These are phyloP conservation scores for Eristalis intricaria DNA, from an alignment of 2,888 invertebrate genomes.

Conservation along the genomic window DNA sequence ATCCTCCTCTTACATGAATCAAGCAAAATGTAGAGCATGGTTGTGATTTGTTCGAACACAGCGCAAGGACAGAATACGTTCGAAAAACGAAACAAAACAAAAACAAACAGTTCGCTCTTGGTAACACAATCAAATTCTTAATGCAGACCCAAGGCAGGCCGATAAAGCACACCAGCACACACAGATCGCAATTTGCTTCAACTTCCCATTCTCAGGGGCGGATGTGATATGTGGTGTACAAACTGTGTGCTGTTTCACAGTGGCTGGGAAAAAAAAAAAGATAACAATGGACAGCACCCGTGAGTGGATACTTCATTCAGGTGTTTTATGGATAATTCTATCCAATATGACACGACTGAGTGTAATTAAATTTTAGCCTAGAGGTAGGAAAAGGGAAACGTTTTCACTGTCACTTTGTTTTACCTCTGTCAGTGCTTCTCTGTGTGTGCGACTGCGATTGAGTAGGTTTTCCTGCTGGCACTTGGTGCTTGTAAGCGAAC, in stretches of 20 bases:
- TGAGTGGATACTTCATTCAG: neutral
- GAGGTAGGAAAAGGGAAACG: neutral
- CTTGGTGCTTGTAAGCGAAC: conserved; percentile 5
- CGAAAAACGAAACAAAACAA: no score
- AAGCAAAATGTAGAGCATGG: neutral
- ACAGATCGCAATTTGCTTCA: no score
- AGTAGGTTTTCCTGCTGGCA: neutral
- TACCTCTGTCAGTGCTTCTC: no score
- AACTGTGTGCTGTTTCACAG: no score
- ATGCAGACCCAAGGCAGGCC: no score
- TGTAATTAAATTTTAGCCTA: conserved; percentile 52
- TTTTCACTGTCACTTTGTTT: neutral
- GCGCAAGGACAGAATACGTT: no score
- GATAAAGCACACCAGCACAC: no score
- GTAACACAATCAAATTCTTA: no score
- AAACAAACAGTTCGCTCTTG: no score
- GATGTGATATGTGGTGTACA: no score
- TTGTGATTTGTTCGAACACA: neutral
- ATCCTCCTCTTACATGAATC: neutral
- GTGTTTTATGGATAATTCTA: conserved; percentile 13
- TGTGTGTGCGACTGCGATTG: conserved; percentile 18
- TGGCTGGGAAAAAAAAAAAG: neutral
- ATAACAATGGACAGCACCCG: neutral
- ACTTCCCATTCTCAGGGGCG: no score
- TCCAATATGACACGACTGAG: conserved; percentile 20